Percentiles rank a stretch among this genome's conserved stretches.
phyloP scores from a whole-genome alignment of 1,140 invertebrate genomes.

The Planococcus citri region DNA sequence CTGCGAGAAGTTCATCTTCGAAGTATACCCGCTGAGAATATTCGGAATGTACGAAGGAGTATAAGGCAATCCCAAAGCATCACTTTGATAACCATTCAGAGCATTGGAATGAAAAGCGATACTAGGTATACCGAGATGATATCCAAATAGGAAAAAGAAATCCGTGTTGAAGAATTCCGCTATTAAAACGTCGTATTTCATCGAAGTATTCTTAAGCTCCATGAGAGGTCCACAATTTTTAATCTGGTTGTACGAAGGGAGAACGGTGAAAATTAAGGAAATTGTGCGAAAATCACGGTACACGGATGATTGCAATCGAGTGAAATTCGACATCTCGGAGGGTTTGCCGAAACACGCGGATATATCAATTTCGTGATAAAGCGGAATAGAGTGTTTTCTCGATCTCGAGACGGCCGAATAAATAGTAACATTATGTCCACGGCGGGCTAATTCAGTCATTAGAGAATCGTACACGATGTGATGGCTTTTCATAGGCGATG shows the following conservation, averaged over 20 bases:
- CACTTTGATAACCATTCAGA: conserved; percentile 44
- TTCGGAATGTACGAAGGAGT: conserved; percentile 26
- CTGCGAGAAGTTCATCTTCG: conserved; percentile 22
- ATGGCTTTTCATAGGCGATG: conserved; percentile 32
- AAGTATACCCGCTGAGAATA: background rate
- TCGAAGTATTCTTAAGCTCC: background rate
- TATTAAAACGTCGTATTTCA: conserved; percentile 31
- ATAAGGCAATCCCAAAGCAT: conserved; percentile 29
- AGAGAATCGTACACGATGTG: conserved; percentile 32
- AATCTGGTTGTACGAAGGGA: background rate
- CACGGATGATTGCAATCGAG: background rate
- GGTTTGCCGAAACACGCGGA: conserved; percentile 22
- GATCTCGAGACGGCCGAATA: conserved; percentile 36
- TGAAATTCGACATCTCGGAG: too few species aligned
- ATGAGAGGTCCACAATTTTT: background rate
- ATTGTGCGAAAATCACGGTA: background rate
- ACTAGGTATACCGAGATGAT: conserved; percentile 36
- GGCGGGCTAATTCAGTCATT: conserved; percentile 29
- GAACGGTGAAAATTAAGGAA: background rate
- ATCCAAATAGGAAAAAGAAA: conserved; percentile 29
- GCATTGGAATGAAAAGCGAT: conserved; percentile 42
- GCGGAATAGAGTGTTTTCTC: conserved; percentile 35
- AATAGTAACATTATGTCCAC: conserved; percentile 32
- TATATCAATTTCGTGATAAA: conserved; percentile 39
- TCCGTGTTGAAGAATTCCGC: conserved; percentile 30